Base-by-base conservation (phyloP, 2,888 invertebrate genomes). In the Lasioglossum villosulum region DNA sequence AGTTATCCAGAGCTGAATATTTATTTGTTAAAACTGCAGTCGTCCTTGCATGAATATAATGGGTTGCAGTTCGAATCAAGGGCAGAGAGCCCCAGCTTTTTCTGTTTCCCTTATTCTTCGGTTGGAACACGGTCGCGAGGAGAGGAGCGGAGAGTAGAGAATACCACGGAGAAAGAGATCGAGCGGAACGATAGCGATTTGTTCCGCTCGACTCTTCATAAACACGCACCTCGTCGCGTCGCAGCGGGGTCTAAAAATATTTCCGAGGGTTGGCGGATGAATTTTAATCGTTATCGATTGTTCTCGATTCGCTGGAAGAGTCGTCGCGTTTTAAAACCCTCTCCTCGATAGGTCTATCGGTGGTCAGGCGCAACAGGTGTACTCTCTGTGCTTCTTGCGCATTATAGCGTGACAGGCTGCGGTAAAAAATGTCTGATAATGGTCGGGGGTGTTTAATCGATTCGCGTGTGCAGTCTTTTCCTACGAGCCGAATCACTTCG, bases 361-460 rank as follows among this genome's bases (percentile, higher is more conserved):
- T 84, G 87, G 86, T 80, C 81, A 27, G 76, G 81, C 73, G 90
- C 90, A 90, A 90, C 90, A 90, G 90, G 91, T 90, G 91, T 82
- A 91, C 75, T 83, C 88, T 85, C 88, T 85, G 75, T 80, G 80
- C 86, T 83, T 66, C 86, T 88, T 88, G 77, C 77, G 77, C 85
- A 76, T 83, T 79, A 75, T 79, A 72, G 63, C 78, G 85, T 78
- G 84, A 78, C 78, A 84, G 78, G n/a, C 78, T 4, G 75, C 52
- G 71, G 30, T 72, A 45, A 75, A 75, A 84, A 82, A 72, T 84
- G 63, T 56, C 78, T 78, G 84, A 75, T 84, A 84, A 84, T 75
- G 10, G 52, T 39, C 77, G 71, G 27, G 52, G 19, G 52, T 52
- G 52, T 42, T 70, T 56, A 39, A 72, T 71, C 63, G 52, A 71